phyloP scores from a whole-genome alignment of 2,113 vertebrate species.

The Hyla sarda region DNA sequence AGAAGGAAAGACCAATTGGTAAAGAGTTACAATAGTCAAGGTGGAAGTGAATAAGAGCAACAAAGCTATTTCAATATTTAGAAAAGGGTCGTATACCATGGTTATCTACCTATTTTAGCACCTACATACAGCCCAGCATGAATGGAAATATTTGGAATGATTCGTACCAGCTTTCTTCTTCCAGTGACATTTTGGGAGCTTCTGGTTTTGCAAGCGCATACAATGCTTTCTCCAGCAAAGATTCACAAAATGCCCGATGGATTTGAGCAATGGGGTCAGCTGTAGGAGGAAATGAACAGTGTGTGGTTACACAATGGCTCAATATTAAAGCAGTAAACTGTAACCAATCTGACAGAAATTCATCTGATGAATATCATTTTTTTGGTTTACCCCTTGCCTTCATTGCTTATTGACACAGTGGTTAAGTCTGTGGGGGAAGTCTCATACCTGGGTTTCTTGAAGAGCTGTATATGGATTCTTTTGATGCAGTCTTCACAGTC shows the following conservation, averaged over 20 bases:
- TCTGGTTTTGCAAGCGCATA: conserved; percentile 91
- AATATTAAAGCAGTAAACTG: not conserved
- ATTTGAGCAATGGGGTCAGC: conserved; percentile 94
- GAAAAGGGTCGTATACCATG: too few relatives aligned
- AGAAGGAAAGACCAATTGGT: too few relatives aligned
- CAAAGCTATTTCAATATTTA: too few relatives aligned
- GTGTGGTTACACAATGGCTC: not conserved
- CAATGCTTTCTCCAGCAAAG: conserved; percentile 88
- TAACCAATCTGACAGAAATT: too few relatives aligned
- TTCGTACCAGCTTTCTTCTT: conserved; percentile 74
- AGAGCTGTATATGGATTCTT: conserved; percentile 87
- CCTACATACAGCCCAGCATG: not conserved
- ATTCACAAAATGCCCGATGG: conserved; percentile 93
- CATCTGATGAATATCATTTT: too few relatives aligned
- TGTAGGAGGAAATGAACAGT: conserved; percentile 62
- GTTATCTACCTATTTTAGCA: not conserved
- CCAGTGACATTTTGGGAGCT: conserved; percentile 67
- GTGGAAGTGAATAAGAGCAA: too few relatives aligned
- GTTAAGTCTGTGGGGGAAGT: too few relatives aligned
- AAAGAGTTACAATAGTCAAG: too few relatives aligned
- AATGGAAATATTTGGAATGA: not conserved
- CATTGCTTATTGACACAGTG: too few relatives aligned
- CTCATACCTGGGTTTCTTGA: conserved; percentile 85
- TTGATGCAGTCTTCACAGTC: conserved; percentile 84
- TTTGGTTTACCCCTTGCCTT: too few relatives aligned